Base-by-base conservation (phyloP, 2,113 vertebrate genomes). In the Monarcha castaneiventris region DNA sequence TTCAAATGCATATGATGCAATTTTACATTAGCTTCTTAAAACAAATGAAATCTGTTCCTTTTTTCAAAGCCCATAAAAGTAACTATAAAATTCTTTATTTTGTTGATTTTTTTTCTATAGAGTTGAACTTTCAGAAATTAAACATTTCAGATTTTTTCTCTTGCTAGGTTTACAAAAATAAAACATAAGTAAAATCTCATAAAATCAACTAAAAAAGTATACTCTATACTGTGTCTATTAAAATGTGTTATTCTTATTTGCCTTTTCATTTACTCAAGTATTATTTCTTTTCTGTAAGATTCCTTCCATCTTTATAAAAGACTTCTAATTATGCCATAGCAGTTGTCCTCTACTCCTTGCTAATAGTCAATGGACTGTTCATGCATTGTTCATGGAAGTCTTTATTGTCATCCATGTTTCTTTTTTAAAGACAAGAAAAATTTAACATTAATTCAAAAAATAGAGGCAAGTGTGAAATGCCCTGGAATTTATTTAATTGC, bases 351-450 rank as follows among this genome's bases (percentile, higher is more conserved):
- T 41, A 14, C 11, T 54, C 3, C 13, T 41, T 61, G 19, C 1
- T 0, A 0, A 32, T 20, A 35, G 23, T 4, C 7, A 75, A 18
- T 49, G 9, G 5, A 43, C 8, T 14, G 3, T 52, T 79, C 12
- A 75, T 33, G 5, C 16, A 33, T 17, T 59, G 19, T 51, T 74
- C 61, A n/a, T 56, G 8, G 20, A 83, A 62, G 25, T 27, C 5
- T 91, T 61, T 54, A 18, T 12, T 63, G 32, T 41, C 33, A 26
- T 29, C 54, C 5, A 43, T 13, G 5, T 14, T 69, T 77, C n/a
- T 26, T 58, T 7, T 44, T 58, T 23, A 51, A 79, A 51, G 37
- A 44, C 9, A 71, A 41, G 19, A 93, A 72, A 41, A 76, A 84
- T 0, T 27, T 33, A 49, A 68, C 59, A 49, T 3, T 73, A 8